Percentiles rank a stretch among this genome's conserved stretches.
phyloP scores from a whole-genome alignment of 2,797 vertebrate genomes.

The Anguilla marmorata region DNA sequence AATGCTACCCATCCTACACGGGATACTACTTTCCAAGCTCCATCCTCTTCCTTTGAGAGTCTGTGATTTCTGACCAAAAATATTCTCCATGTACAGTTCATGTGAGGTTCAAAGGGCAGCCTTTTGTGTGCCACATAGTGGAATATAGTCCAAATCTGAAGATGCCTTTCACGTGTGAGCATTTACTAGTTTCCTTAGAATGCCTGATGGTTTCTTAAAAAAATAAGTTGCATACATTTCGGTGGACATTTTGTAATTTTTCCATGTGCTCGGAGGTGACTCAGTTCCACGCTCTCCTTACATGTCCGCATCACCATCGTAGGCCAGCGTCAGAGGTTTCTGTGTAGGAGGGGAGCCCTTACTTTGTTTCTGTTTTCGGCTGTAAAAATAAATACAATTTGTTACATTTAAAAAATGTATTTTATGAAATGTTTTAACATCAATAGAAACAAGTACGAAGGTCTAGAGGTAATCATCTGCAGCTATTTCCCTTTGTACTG shows the following conservation, averaged over 20 bases:
- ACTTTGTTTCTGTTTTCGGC: slow-evolving; percentile 78
- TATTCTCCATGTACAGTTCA: neutral
- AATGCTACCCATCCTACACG: slow-evolving; percentile 17
- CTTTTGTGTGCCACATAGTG: neutral
- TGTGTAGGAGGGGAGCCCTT: slow-evolving; percentile 74
- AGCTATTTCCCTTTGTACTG: neutral
- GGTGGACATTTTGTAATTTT: neutral
- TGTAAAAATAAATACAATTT: slow-evolving; percentile 50
- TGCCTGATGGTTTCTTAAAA: neutral
- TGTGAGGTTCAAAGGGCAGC: neutral
- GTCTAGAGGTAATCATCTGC: neutral
- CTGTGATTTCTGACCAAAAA: neutral
- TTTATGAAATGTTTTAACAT: neutral
- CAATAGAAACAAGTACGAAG: neutral
- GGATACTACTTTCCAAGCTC: neutral
- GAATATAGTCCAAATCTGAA: neutral
- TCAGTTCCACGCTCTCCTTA: slow-evolving; percentile 52
- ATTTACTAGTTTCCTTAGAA: neutral
- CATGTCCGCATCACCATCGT: slow-evolving; percentile 84
- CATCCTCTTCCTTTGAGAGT: neutral
- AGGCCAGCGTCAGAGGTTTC: slow-evolving; percentile 82
- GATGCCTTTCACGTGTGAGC: neutral
- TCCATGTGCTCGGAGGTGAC: neutral
- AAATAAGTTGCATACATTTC: slow-evolving; percentile 30
- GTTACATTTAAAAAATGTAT: neutral